These are phyloP conservation scores for Podarcis muralis DNA, from an alignment of 2,113 vertebrate genomes.

Conservation along the genomic window DNA sequence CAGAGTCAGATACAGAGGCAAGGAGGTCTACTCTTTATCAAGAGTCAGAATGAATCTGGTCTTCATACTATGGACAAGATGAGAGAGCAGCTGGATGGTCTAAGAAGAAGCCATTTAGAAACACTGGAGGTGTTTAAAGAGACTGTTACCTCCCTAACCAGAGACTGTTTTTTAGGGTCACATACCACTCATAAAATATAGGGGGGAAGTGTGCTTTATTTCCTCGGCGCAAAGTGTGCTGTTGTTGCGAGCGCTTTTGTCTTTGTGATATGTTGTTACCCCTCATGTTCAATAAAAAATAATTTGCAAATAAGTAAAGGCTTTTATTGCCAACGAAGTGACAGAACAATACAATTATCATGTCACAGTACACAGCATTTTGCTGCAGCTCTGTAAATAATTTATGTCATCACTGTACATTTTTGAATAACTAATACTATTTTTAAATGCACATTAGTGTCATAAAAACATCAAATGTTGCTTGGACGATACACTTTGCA, in stretches of 20 bases:
- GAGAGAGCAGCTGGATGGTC: not conserved
- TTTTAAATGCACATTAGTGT: slow-evolving; percentile 53
- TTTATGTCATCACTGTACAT: slow-evolving; percentile 37
- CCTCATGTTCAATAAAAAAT: slow-evolving; percentile 38
- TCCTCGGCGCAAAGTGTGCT: not conserved
- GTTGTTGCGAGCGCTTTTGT: not conserved
- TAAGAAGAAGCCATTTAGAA: not conserved
- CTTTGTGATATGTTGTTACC: not conserved
- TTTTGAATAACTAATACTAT: slow-evolving; percentile 47
- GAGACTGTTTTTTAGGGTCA: not conserved
- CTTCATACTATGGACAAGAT: not conserved
- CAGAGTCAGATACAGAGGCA: no score
- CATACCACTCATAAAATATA: no score
- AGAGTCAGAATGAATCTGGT: not conserved
- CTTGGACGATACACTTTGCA: slow-evolving; percentile 19
- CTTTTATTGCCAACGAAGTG: slow-evolving; percentile 46
- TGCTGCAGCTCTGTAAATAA: slow-evolving; percentile 43
- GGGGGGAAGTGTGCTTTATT: not conserved
- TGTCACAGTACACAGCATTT: slow-evolving; percentile 41
- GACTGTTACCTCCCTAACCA: not conserved
- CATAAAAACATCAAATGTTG: not conserved
- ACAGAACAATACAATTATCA: slow-evolving; percentile 49
- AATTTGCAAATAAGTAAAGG: slow-evolving; percentile 26
- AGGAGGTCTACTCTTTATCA: not conserved
- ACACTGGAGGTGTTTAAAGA: not conserved